phyloP scores from a whole-genome alignment of 2,888 invertebrate species.

The Argyra leucocephala region DNA sequence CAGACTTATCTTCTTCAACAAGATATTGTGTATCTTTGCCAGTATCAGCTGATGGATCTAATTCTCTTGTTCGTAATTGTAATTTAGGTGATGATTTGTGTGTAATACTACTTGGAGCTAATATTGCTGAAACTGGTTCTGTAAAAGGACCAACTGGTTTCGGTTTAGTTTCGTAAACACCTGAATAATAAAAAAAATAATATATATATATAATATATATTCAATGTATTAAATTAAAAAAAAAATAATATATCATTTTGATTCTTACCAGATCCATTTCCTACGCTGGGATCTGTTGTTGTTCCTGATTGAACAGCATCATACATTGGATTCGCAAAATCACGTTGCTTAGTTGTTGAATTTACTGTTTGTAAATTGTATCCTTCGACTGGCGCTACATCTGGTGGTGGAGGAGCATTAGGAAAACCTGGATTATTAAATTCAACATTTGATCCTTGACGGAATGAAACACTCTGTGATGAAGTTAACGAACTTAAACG shows the following conservation, averaged over 20 bases:
- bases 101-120: constrained; percentile 73
- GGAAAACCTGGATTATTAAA: constrained; percentile 57
- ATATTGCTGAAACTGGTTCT: constrained; percentile 60
- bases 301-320: constrained; percentile 69
- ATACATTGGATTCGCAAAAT: constrained; percentile 98
- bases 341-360: constrained; percentile 60
- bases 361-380: constrained; percentile 69
- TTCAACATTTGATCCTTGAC: constrained; percentile 88
- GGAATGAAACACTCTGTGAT: constrained; percentile 84
- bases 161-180: constrained; percentile 67
- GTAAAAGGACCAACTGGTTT: constrained; percentile 50
- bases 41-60: constrained; percentile 76
- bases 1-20: constrained; percentile 75
- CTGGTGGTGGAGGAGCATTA: constrained; percentile 37
- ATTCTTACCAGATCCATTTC: constrained; percentile 50
- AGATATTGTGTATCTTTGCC: constrained; percentile 86
- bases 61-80: constrained; percentile 63
- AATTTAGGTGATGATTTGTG: constrained; percentile 66
- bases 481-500: constrained; percentile 70
- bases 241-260: background rate
- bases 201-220: background rate
- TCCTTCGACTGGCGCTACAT: constrained; percentile 55
- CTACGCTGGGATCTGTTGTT: constrained; percentile 48
- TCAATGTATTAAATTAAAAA: background rate
- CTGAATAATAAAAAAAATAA: constrained; percentile 36